phyloP scores from a whole-genome alignment of 1,140 invertebrate genomes.

The Ceratoteleas bidentatus region DNA sequence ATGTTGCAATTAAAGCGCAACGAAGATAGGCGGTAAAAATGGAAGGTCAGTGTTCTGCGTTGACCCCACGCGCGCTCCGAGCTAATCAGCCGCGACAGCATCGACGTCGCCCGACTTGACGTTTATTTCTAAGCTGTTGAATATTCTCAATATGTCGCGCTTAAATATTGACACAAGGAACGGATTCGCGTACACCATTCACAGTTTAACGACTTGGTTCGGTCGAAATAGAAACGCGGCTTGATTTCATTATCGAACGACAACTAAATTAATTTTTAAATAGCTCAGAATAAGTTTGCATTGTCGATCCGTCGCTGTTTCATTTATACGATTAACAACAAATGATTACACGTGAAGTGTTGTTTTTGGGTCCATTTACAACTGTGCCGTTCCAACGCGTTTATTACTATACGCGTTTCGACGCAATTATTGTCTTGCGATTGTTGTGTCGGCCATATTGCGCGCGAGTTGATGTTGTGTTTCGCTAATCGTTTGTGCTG shows the following conservation, averaged over 20 bases:
- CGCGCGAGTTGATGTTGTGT: background rate
- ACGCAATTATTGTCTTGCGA: background rate
- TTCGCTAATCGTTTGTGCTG: background rate
- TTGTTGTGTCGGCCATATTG: background rate
- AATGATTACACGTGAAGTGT: background rate
- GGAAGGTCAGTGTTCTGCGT: constrained; percentile 38
- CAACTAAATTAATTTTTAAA: constrained; percentile 39
- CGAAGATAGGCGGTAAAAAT: constrained; percentile 7
- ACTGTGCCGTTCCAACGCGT: background rate
- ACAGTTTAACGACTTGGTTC: constrained; percentile 38
- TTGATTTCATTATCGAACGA: constrained; percentile 45
- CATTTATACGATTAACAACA: constrained; percentile 17
- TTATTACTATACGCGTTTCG: background rate
- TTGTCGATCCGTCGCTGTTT: constrained; percentile 1
- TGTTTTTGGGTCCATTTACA: background rate
- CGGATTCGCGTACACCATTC: constrained; percentile 12
- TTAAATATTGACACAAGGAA: constrained; percentile 50
- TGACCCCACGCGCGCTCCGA: constrained; percentile 20
- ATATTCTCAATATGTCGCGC: constrained; percentile 42
- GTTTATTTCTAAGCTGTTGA: constrained; percentile 49
- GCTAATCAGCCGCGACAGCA: constrained; percentile 37
- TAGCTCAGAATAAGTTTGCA: background rate
- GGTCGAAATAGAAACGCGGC: constrained; percentile 45
- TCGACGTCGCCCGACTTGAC: constrained; percentile 28
- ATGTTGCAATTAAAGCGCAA: constrained; percentile 20